These are phyloP conservation scores for Drymonia ruficornis DNA, from an alignment of 2,888 invertebrate species.

Conservation along the genomic window DNA sequence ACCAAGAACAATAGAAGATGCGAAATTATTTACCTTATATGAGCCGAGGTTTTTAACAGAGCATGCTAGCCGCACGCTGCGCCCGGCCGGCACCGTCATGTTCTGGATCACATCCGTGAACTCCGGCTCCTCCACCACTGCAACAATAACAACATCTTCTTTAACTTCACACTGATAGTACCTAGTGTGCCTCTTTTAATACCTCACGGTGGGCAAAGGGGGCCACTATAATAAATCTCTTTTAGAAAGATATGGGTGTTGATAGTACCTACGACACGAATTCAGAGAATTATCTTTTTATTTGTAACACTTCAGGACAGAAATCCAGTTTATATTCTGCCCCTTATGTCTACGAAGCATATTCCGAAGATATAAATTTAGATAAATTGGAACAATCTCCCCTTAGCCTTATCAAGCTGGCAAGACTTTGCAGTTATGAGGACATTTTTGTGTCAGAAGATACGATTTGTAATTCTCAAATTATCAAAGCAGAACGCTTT, in stretches of 20 bases:
- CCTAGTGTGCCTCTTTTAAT: too few relatives aligned
- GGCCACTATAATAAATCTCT: too few relatives aligned
- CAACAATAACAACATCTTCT: slow-evolving; percentile 67
- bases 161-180: slow-evolving; percentile 7
- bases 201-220: too few relatives aligned
- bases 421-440: slow-evolving; percentile 71
- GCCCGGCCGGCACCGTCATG: slow-evolving; percentile 95
- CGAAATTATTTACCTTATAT: slow-evolving; percentile 90
- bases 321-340: slow-evolving; percentile 8
- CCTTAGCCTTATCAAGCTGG: slow-evolving; percentile 60
- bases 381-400: slow-evolving; percentile 63
- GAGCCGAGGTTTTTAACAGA: slow-evolving; percentile 96
- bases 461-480: slow-evolving; percentile 84
- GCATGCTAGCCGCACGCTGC: slow-evolving; percentile 94
- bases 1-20: too few relatives aligned
- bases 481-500: slow-evolving; percentile 85
- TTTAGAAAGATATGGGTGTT: too few relatives aligned
- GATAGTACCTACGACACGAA: slow-evolving; percentile 2
- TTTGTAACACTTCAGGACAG: slow-evolving; percentile 2
- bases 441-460: slow-evolving; percentile 79
- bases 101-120: slow-evolving; percentile 96
- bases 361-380: slow-evolving; percentile 58
- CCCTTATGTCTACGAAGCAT: slow-evolving; percentile 23
- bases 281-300: neutral
- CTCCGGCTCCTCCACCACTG: slow-evolving; percentile 94